Conservation (phyloP, 2,113 vertebrate genomes). For the Myotis brandtii region DNA sequence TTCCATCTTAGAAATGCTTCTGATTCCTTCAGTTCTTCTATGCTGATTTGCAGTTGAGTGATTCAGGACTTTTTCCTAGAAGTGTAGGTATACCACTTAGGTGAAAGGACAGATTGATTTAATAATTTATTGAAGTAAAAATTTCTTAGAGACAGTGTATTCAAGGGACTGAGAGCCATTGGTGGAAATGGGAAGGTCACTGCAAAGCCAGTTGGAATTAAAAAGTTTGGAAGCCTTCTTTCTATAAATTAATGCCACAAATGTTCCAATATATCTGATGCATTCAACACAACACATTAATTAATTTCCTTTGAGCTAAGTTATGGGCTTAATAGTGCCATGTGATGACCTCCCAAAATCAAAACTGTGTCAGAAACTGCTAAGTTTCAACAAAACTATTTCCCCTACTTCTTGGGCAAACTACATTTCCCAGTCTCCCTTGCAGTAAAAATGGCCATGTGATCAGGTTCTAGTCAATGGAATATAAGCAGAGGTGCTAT, state of each 20-base stretch:
- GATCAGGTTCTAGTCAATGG: neutral
- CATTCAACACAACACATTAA: neutral
- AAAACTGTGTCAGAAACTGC: neutral
- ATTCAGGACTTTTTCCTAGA: neutral
- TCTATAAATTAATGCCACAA: neutral
- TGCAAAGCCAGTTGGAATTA: neutral
- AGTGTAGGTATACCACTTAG: neutral
- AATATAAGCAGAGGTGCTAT: neutral
- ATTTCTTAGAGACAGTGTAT: neutral
- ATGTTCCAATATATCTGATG: neutral
- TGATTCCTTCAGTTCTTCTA: neutral
- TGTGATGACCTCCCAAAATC: neutral
- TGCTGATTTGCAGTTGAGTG: neutral
- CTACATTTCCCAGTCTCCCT: neutral
- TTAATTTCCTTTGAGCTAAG: neutral
- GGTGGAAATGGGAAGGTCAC: neutral
- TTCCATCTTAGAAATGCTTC: neutral
- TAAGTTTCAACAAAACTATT: neutral
- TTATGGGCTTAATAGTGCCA: neutral
- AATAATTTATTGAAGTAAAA: constrained; percentile 7
- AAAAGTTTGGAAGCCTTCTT: neutral
- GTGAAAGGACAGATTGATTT: neutral
- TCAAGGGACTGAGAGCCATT: neutral
- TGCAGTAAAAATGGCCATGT: neutral
- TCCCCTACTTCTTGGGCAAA: neutral